Conservation (phyloP, 2,113 vertebrate genomes). For the Anthoscopus minutus region DNA sequence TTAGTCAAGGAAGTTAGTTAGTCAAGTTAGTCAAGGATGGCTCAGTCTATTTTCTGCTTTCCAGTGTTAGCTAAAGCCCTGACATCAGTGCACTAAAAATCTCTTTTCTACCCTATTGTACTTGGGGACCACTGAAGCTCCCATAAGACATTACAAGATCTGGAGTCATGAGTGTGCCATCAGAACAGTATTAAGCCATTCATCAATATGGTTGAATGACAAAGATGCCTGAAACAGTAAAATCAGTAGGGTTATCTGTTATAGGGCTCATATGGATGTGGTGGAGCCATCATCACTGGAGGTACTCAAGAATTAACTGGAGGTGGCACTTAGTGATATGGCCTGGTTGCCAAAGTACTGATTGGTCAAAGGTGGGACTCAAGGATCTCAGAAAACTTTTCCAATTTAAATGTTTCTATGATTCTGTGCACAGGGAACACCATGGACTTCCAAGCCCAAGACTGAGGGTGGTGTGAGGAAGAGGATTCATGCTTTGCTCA, state of each 20-base stretch:
- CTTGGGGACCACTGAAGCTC: background rate
- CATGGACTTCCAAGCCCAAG: background rate
- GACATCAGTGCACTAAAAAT: background rate
- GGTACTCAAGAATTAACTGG: background rate
- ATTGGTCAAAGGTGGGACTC: rapidly evolving
- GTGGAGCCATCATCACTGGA: background rate
- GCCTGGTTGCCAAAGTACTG: background rate
- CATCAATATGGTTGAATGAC: background rate
- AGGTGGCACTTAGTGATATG: background rate
- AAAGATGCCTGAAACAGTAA: background rate
- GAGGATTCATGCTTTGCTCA: background rate
- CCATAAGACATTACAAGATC: background rate
- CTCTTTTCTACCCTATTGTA: background rate
- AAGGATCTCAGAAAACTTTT: background rate
- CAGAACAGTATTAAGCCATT: background rate
- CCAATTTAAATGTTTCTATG: background rate
- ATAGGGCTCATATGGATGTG: background rate
- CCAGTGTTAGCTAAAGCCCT: background rate
- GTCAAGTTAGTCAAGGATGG: too few relatives aligned
- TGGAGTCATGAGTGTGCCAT: background rate
- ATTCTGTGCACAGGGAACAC: background rate
- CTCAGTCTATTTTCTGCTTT: background rate
- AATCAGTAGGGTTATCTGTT: background rate
- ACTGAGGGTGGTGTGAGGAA: background rate
- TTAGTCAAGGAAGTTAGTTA: background rate